These are phyloP conservation scores for Ophiodon elongatus DNA, from an alignment of 2,113 vertebrate species.

Conservation along the genomic window DNA sequence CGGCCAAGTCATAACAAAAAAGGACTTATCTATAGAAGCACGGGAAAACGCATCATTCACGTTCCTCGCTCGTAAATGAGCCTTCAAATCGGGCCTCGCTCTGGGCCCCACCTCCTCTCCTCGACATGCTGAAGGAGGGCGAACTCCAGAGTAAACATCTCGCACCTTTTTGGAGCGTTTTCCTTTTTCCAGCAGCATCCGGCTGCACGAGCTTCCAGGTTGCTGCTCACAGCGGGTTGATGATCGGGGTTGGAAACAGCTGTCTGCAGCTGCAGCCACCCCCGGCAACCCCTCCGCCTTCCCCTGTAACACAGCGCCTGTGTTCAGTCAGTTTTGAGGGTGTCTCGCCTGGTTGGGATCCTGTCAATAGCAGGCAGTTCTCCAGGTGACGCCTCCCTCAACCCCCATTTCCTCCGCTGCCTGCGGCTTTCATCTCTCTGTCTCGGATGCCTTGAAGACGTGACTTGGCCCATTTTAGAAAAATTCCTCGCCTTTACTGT, in stretches of 20 bases:
- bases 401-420: constrained; percentile 82
- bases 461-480: constrained; percentile 84
- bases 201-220: neutral
- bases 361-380: constrained; percentile 77
- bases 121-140: neutral
- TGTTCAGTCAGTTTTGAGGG: constrained; percentile 62
- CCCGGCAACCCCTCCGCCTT: constrained; percentile 27
- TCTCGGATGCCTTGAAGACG: constrained; percentile 74
- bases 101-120: constrained; percentile 31
- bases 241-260: constrained; percentile 62
- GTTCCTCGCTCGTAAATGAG: constrained; percentile 75
- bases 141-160: constrained; percentile 16
- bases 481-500: constrained; percentile 82
- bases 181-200: constrained; percentile 29
- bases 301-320: constrained; percentile 2
- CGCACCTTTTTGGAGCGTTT: neutral
- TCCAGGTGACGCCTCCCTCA: constrained; percentile 79
- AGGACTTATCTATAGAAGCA: constrained; percentile 44
- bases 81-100: constrained; percentile 42
- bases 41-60: constrained; percentile 71
- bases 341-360: constrained; percentile 81
- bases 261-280: constrained; percentile 61
- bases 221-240: constrained; percentile 25
- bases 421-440: constrained; percentile 79
- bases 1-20: constrained; percentile 81